Percentiles rank a stretch among this genome's conserved stretches.
These are phyloP conservation scores for Vollenhovia emeryi DNA, from an alignment of 1,140 invertebrate species.

Conservation along the genomic window DNA sequence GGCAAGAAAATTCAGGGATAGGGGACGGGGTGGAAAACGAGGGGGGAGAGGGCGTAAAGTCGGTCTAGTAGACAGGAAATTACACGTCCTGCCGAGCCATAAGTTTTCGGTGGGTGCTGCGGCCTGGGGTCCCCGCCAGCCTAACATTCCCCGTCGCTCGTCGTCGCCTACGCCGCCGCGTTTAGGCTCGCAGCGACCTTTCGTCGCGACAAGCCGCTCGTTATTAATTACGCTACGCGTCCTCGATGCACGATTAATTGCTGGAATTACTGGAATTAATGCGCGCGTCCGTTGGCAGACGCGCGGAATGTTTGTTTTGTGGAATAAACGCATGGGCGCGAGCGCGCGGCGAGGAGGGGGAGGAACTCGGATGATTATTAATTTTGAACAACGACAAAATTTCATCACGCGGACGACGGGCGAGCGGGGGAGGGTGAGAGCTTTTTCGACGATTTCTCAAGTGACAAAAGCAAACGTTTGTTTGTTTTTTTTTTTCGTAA, in stretches of 20 bases:
- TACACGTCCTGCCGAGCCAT: constrained; percentile 78
- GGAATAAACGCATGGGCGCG: constrained; percentile 37
- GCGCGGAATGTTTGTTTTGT: constrained; percentile 54
- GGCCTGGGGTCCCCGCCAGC: constrained; percentile 26
- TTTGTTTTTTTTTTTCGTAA: no score
- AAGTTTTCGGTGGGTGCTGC: constrained; percentile 64
- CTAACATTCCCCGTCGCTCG: constrained; percentile 10
- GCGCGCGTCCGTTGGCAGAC: constrained; percentile 48
- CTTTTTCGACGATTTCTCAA: constrained; percentile 7
- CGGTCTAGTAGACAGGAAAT: constrained; percentile 78
- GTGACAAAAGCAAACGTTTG: background rate
- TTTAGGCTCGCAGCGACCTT: constrained; percentile 64
- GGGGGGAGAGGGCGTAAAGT: constrained; percentile 42
- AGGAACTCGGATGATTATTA: constrained; percentile 41
- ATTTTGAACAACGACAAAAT: constrained; percentile 51
- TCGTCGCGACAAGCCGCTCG: constrained; percentile 63
- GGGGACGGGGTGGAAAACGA: background rate
- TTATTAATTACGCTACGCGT: constrained; percentile 72
- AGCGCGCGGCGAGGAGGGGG: background rate
- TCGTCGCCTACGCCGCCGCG: constrained; percentile 1
- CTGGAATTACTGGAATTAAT: constrained; percentile 64
- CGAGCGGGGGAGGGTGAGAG: background rate
- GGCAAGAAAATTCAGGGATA: constrained; percentile 21
- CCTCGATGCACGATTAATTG: constrained; percentile 73
- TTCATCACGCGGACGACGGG: constrained; percentile 29